Percentiles rank a stretch among this genome's conserved stretches.
phyloP scores from a whole-genome alignment of 2,797 vertebrate species.

The Diplodus sargus region DNA sequence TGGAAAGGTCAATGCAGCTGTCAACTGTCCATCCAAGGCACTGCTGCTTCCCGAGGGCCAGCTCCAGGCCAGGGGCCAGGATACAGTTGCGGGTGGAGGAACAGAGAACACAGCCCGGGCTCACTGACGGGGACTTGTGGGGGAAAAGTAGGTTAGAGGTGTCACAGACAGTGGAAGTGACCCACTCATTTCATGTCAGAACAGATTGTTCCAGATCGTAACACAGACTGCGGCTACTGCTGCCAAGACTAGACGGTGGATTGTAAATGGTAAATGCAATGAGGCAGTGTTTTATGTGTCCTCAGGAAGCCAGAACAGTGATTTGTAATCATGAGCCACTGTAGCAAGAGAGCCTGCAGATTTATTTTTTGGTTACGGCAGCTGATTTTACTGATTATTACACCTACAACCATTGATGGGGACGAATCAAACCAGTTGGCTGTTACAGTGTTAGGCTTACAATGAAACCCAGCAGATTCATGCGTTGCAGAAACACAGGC shows the following conservation, averaged over 20 bases:
- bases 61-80: conserved; percentile 11
- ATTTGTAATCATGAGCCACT: neutral
- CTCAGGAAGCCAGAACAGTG: neutral
- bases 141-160: conserved; percentile 47
- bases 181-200: conserved; percentile 47
- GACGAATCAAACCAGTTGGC: neutral
- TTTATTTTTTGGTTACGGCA: neutral
- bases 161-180: conserved; percentile 43
- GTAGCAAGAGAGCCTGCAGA: neutral
- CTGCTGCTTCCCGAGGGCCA: conserved; percentile 12
- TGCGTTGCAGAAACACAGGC: neutral
- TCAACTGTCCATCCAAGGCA: conserved; percentile 15
- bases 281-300: neutral
- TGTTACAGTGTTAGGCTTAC: neutral
- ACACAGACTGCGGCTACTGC: neutral
- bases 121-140: conserved; percentile 23
- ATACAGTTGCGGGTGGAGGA: conserved; percentile 22
- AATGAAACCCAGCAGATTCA: neutral
- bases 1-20: conserved; percentile 39
- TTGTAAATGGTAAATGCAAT: conserved; percentile 22
- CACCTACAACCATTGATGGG: neutral
- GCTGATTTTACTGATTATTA: neutral
- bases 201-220: conserved; percentile 63
- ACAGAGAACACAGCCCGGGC: neutral
- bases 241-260: neutral